Evolutionary conservation across 1,140 invertebrate genomes (phyloP).

Genomic region (Acyrthosiphon pisum): DNA sequence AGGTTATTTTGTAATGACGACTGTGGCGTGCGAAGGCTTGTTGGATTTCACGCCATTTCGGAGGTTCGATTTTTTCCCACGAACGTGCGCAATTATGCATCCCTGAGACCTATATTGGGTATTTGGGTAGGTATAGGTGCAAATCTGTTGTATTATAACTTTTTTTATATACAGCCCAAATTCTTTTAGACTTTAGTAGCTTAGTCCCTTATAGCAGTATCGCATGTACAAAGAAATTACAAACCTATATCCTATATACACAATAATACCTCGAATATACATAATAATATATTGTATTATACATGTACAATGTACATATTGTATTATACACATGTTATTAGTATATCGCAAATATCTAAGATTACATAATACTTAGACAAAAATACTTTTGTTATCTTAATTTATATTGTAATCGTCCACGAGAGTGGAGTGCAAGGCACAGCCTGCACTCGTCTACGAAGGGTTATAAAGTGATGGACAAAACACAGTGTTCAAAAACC

Average conservation of each 20-base stretch:
- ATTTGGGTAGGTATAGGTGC: not conserved
- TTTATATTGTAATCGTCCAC: not conserved
- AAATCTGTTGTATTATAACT: not conserved
- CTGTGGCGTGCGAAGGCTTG: not conserved
- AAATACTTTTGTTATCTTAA: not conserved
- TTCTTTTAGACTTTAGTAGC: not conserved
- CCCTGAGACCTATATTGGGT: not conserved
- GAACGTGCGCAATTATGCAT: not conserved
- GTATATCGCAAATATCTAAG: not conserved
- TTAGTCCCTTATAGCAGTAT: not conserved
- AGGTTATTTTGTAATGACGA: not conserved
- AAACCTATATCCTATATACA: not conserved
- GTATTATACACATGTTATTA: not conserved
- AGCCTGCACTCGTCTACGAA: not conserved
- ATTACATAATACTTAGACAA: not conserved
- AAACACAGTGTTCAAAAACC: not conserved
- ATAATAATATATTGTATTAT: not conserved
- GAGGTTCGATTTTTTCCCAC: not conserved
- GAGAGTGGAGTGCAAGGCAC: not conserved
- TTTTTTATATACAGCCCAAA: not conserved
- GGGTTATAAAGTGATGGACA: not conserved
- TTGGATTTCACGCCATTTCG: not conserved
- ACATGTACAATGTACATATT: no score
- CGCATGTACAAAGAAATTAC: no score
- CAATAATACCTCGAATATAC: not conserved